Base-by-base conservation (phyloP, 2,113 vertebrate species). In the Genyomyrus donnyi region DNA sequence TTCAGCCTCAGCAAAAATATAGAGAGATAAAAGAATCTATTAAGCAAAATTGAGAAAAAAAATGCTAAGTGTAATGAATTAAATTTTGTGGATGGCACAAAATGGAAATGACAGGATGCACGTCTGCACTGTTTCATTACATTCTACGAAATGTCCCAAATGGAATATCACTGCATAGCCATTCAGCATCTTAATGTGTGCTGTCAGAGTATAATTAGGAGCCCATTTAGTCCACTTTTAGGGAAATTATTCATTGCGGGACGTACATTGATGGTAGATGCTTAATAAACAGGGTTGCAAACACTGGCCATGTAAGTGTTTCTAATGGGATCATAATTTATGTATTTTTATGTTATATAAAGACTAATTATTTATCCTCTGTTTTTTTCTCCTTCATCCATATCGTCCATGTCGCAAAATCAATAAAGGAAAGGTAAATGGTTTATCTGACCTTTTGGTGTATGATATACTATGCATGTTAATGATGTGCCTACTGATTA, bases 151-250 rank as follows among this genome's bases (percentile, higher is more conserved):
- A 86, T 27, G 8, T 86, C 48, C 46, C 48, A 50, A 86, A 49
- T 49, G 48, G 21, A 86, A 86, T 86, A 45, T 86, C 48, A 15
- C 19, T 15, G 48, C 21, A 86, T n/a, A 11, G 4, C 84, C 84
- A 86, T 86, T 50, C 46, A 48, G 84, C n/a, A 86, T 86, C n/a
- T 86, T 86, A 86, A 86, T 86, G 84, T 13, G 45, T 17, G n/a
- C 84, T 50, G 48, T 86, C 84, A 86, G 45, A 27, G 45, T 85
- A 86, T 48, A 50, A 86, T 27, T 86, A 50, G n/a, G 49, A 50
- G 13, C 24, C 24, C 45, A 86, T 49, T 48, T 86, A 50, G 45
- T 86, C 84, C n/a, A 31, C 46, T 86, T 86, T 80, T 39, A 42
- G 48, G 45, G 24, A 86, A 86, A 86, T 86, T 86, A 86, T 50